Evolutionary conservation across 2,797 vertebrate genomes (phyloP).

Genomic region (Coregonus suidteri): DNA sequence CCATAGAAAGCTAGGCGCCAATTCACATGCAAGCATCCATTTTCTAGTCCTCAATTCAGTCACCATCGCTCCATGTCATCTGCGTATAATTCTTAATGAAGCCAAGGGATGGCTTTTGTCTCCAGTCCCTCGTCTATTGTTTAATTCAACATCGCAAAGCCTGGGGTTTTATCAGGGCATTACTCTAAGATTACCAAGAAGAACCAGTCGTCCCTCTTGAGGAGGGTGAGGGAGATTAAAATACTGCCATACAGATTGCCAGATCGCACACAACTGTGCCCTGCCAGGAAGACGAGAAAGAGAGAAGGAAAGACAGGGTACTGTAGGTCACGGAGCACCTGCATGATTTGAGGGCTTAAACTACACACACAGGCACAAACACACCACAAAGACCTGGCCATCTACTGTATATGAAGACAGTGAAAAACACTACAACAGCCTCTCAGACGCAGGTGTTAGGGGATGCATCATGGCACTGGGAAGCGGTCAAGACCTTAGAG

Average conservation of each 20-base stretch:
- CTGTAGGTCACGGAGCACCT: constrained; percentile 70
- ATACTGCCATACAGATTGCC: constrained; percentile 58
- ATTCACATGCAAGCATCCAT: constrained; percentile 50
- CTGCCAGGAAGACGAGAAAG: constrained; percentile 41
- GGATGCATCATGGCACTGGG: neutral
- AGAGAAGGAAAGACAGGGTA: constrained; percentile 22
- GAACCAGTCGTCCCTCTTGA: constrained; percentile 50
- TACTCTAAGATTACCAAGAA: constrained; percentile 73
- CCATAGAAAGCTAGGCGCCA: constrained; percentile 49
- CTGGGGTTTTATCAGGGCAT: constrained; percentile 65
- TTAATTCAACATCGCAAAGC: constrained; percentile 69
- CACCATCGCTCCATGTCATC: neutral
- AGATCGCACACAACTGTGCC: constrained; percentile 67
- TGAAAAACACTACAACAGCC: neutral
- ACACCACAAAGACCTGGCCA: neutral
- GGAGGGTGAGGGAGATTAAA: constrained; percentile 64
- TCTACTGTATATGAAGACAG: neutral
- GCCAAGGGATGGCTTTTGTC: constrained; percentile 49
- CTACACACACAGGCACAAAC: constrained; percentile 29
- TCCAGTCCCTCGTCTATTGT: constrained; percentile 50
- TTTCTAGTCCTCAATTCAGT: neutral
- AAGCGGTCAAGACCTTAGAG: constrained; percentile 21
- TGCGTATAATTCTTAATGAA: constrained; percentile 11
- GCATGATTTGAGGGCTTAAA: constrained; percentile 58
- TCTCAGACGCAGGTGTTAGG: neutral